Evolutionary conservation across 92 coral and sea anemone genomes (phyloP).

Genomic region (Desmophyllum pertusum): DNA sequence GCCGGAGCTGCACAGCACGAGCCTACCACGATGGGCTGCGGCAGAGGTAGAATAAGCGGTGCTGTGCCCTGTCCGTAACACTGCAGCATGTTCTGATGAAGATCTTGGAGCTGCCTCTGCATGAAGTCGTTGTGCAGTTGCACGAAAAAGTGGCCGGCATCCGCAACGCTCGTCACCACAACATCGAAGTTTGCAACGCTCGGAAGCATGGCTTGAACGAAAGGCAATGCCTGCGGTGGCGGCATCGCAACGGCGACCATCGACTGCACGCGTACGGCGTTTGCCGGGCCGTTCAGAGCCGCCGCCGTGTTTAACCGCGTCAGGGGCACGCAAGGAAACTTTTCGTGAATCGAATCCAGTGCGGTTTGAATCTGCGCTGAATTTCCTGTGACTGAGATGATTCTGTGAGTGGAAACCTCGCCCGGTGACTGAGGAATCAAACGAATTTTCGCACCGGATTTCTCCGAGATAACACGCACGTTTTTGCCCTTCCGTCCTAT

Average conservation of each 20-base stretch:
- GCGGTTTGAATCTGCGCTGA: conserved; percentile 81
- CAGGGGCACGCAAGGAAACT: conserved; percentile 89
- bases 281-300: conserved; percentile 32
- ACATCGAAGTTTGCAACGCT: conserved; percentile 78
- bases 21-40: conserved; percentile 85
- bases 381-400: conserved; percentile 88
- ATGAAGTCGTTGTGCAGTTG: conserved; percentile 81
- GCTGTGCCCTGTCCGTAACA: conserved; percentile 88
- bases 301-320: conserved; percentile 81
- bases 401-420: conserved; percentile 90
- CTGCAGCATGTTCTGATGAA: conserved; percentile 94
- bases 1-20: conserved; percentile 91
- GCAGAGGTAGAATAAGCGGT: conserved; percentile 62
- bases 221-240: conserved; percentile 63
- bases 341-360: conserved; percentile 83
- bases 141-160: conserved; percentile 89
- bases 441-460: conserved; percentile 93
- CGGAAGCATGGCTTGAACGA: conserved; percentile 82
- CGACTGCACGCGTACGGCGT: conserved; percentile 29
- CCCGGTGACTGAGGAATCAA: conserved; percentile 95
- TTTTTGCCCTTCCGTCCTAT: conserved; percentile 98
- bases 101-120: conserved; percentile 81
- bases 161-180: conserved; percentile 90
- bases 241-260: conserved; percentile 34
- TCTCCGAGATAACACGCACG: conserved; percentile 86